phyloP scores from a whole-genome alignment of 2,888 invertebrate genomes.

The Meganola albula region DNA sequence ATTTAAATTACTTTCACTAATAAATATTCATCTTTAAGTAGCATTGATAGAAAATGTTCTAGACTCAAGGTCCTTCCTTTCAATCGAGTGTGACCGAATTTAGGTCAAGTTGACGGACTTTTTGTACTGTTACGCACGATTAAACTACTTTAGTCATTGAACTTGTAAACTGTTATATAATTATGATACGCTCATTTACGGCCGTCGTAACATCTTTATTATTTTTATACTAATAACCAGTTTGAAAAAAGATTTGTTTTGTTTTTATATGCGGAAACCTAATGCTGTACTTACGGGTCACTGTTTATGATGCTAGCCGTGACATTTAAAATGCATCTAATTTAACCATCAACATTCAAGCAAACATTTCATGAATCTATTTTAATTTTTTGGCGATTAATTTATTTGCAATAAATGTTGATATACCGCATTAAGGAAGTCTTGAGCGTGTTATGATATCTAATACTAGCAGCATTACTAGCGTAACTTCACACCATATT shows the following conservation, averaged over 20 bases:
- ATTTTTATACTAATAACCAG: conserved; percentile 11
- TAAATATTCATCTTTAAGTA: neutral
- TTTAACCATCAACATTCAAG: too few relatives aligned
- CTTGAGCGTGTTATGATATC: too few relatives aligned
- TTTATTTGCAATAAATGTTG: too few relatives aligned
- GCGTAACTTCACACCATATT: too few relatives aligned
- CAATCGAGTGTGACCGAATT: conserved; percentile 52
- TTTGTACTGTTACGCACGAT: conserved; percentile 54
- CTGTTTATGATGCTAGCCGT: conserved; percentile 3
- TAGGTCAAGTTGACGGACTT: conserved; percentile 70
- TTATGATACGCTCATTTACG: conserved; percentile 29
- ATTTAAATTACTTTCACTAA: conserved; percentile 23
- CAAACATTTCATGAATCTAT: too few relatives aligned
- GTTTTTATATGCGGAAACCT: conserved; percentile 22
- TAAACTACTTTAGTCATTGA: conserved; percentile 62
- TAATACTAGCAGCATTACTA: too few relatives aligned
- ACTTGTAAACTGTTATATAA: conserved; percentile 53
- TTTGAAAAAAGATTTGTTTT: conserved; percentile 8
- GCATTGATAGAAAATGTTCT: conserved; percentile 18
- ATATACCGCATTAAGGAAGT: too few relatives aligned
- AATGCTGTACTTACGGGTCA: conserved; percentile 8
- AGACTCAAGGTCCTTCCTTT: conserved; percentile 41
- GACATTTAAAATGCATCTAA: too few relatives aligned
- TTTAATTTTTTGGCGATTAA: too few relatives aligned
- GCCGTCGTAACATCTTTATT: conserved; percentile 20